Percentiles rank a stretch among this genome's conserved stretches.
These are phyloP conservation scores for Platycheirus albimanus DNA, from an alignment of 2,888 invertebrate genomes.

Conservation along the genomic window DNA sequence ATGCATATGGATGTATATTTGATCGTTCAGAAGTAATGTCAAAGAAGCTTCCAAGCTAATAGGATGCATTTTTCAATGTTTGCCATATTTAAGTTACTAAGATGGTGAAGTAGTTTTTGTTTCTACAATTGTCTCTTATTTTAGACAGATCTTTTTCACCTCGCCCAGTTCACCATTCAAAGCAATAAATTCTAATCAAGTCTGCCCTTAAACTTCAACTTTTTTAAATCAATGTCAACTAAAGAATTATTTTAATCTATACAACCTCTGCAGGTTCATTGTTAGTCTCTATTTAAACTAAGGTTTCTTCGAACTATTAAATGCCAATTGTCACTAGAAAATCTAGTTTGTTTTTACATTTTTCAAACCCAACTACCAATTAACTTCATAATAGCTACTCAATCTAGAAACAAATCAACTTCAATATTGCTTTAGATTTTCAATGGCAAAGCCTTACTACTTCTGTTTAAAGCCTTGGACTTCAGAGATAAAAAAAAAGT, in stretches of 20 bases:
- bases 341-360: slow-evolving; percentile 3
- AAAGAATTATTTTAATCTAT: not conserved
- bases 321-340: slow-evolving; percentile 7
- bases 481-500: slow-evolving; percentile 54
- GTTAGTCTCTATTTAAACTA: not conserved
- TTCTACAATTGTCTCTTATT: too few relatives aligned
- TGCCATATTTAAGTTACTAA: too few relatives aligned
- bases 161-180: too few relatives aligned
- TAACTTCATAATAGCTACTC: not conserved
- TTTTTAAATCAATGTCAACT: not conserved
- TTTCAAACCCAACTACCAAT: not conserved
- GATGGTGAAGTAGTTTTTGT: too few relatives aligned
- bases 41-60: too few relatives aligned
- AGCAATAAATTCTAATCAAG: too few relatives aligned
- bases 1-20: too few relatives aligned
- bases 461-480: slow-evolving; percentile 51
- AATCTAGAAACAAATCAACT: slow-evolving; percentile 12
- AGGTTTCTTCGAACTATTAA: not conserved
- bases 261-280: slow-evolving; percentile 5
- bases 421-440: slow-evolving; percentile 22
- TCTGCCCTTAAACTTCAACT: slow-evolving; percentile 29
- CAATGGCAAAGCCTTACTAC: slow-evolving; percentile 40
- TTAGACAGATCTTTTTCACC: too few relatives aligned
- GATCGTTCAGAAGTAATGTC: too few relatives aligned
- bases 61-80: too few relatives aligned